Evolutionary conservation across 2,797 vertebrate genomes (phyloP).

Genomic region (Geranospiza caerulescens): DNA sequence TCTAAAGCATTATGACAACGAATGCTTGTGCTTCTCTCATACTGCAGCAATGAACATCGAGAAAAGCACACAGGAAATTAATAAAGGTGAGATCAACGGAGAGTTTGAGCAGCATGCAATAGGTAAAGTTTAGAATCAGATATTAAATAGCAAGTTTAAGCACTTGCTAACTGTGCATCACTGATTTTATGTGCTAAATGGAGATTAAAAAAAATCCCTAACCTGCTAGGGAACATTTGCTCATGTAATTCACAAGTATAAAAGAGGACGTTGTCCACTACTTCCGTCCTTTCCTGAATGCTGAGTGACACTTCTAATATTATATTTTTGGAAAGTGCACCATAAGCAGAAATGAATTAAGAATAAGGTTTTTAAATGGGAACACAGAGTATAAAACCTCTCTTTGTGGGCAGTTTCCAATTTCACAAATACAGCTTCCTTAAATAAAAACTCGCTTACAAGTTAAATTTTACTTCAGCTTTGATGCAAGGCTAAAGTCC

Average conservation of each 20-base stretch:
- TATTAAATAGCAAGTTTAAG: background rate
- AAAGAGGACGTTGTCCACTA: background rate
- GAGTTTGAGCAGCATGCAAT: background rate
- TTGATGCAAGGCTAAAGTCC: background rate
- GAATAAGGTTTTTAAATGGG: background rate
- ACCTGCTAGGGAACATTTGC: background rate
- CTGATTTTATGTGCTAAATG: background rate
- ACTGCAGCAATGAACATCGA: background rate
- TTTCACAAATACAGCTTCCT: conserved; percentile 37
- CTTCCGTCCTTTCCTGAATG: background rate
- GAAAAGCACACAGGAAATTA: background rate
- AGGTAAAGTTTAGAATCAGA: background rate
- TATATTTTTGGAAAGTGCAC: background rate
- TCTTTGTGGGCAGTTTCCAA: conserved; percentile 40
- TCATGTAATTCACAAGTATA: background rate
- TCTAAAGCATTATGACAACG: background rate
- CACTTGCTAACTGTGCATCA: background rate
- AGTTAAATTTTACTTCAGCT: conserved; percentile 12
- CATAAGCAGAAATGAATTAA: background rate
- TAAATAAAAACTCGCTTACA: conserved; percentile 45
- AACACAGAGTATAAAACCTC: conserved; percentile 55
- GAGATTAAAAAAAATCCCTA: background rate
- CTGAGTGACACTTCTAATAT: background rate
- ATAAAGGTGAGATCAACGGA: background rate
- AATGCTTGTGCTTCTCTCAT: background rate